Percentiles rank a stretch among this genome's conserved stretches.
phyloP scores from a whole-genome alignment of 2,888 invertebrate species.

The Agonopterix heracliana region DNA sequence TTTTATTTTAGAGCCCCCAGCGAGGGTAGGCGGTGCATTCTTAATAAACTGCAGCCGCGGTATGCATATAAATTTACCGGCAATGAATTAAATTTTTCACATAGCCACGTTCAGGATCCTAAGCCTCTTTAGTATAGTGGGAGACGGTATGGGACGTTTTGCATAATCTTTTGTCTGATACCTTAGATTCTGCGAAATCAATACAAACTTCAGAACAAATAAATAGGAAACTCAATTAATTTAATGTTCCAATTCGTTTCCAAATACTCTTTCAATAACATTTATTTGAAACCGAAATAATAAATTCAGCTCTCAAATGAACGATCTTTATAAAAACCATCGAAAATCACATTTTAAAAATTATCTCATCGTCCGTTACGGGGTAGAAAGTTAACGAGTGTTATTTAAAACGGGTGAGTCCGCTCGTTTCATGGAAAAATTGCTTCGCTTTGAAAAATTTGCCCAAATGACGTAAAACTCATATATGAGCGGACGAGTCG shows the following conservation, averaged over 20 bases:
- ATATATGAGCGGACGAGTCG: conserved; percentile 44
- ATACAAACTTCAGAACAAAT: too few relatives aligned
- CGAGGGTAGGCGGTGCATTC: conserved; percentile 50
- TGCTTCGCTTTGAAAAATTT: conserved; percentile 63
- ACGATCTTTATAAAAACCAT: conserved; percentile 35
- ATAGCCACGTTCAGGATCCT: conserved; percentile 40
- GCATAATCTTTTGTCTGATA: conserved; percentile 13
- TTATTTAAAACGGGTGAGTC: conserved; percentile 52
- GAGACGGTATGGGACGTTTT: conserved; percentile 12
- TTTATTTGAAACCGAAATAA: too few relatives aligned
- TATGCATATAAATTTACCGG: conserved; percentile 60
- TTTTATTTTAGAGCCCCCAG: conserved; percentile 39
- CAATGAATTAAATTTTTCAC: conserved; percentile 62
- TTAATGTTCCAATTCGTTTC: not conserved
- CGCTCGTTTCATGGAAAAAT: conserved; percentile 51
- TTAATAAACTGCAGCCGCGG: conserved; percentile 57
- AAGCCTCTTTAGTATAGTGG: conserved; percentile 24
- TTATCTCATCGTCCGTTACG: conserved; percentile 54
- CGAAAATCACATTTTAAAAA: conserved; percentile 60
- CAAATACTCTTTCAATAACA: not conserved
- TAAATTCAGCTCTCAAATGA: too few relatives aligned
- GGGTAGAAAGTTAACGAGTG: conserved; percentile 68
- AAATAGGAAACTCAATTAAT: too few relatives aligned
- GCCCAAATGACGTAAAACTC: conserved; percentile 66
- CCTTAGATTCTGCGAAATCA: conserved; percentile 2